A percentile compares a stretch with the other conserved stretches of the same genome.
phyloP scores from a whole-genome alignment of 2,888 invertebrate genomes.

The Agonopterix heracliana region DNA sequence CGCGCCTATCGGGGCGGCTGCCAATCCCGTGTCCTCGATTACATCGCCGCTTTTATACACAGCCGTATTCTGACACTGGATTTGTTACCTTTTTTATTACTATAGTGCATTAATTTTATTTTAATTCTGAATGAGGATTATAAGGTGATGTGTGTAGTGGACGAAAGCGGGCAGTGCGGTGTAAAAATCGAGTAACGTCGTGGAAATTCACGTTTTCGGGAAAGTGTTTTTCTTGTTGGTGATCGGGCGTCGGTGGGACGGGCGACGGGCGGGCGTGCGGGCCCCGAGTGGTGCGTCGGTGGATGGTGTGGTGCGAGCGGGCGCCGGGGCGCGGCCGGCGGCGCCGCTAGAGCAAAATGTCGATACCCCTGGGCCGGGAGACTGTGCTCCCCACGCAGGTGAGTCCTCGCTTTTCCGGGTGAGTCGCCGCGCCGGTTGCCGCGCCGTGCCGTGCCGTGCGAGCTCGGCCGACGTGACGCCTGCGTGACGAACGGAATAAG shows the following conservation, averaged over 20 bases:
- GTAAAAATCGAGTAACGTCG: conserved; percentile 26
- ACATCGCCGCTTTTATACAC: conserved; percentile 35
- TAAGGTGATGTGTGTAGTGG: conserved; percentile 36
- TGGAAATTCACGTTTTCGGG: conserved; percentile 43
- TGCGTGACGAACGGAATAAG: neutral
- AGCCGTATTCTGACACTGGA: conserved; percentile 31
- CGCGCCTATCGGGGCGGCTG: conserved; percentile 50
- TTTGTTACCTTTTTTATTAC: conserved; percentile 32
- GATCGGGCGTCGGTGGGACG: conserved; percentile 41
- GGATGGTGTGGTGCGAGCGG: conserved; percentile 69
- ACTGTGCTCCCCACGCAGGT: conserved; percentile 71
- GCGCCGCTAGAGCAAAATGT: conserved; percentile 72
- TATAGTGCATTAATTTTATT: conserved; percentile 11
- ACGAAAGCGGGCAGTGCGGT: conserved; percentile 25
- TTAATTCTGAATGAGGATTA: conserved; percentile 28
- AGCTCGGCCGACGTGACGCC: neutral
- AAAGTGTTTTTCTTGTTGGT: conserved; percentile 68
- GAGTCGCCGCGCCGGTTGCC: conserved; percentile 10
- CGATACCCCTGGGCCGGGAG: conserved; percentile 74
- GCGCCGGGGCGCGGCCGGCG: conserved; percentile 74
- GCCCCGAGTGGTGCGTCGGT: conserved; percentile 55
- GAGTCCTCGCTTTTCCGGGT: conserved; percentile 41
- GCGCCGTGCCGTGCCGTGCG: conserved; percentile 6
- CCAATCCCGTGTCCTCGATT: conserved; percentile 31
- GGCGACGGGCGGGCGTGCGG: conserved; percentile 36